Evolutionary conservation across 92 coral and sea anemone species (phyloP), one percentile per base, ranked within the genome.

Genomic region (Porites rus): DNA sequence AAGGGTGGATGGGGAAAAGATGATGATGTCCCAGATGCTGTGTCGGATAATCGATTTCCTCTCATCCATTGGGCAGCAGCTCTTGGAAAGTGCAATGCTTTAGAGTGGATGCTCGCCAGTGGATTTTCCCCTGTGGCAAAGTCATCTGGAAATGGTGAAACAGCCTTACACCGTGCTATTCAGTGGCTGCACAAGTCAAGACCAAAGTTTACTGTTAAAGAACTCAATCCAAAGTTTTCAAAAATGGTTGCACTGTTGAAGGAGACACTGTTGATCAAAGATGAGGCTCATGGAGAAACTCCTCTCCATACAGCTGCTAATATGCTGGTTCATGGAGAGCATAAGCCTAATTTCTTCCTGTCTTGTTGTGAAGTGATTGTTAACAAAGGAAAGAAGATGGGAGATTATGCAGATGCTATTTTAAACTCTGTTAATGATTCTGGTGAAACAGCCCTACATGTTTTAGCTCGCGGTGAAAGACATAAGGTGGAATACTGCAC

Each of bases 101-200:
- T 97, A 10, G 99, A 97, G 75, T 97, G 99, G 99, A 92, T 97
- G 93, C 82, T 97, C 6, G 94, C 93, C n/a, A 95, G 95, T 89
- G 99, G 98, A 18, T 97, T 97, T 74, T 84, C 84, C 8, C 89
- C 99, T 1, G 85, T 93, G 22, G 88, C 98, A 18, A 88, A 89
- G 75, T 95, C 98, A 12, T 92, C 95, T 24, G 95, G 94, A 43
- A 95, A 91, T 62, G 99, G 99, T 0, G 98, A 95, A 92, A 95
- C 98, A 19, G 98, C 99, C 7, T 84, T 97, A 67, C 99, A 97
- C 71, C 83, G 97, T 53, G 94, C 98, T 7, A 93, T 96, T 28
- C 85, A 88, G 56, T 85, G 94, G 80, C 79, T 97, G 58, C 92
- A 94, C 79, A 94, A 94, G 84, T 93, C 98, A 75, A 87, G 95